phyloP scores from a whole-genome alignment of 2,113 vertebrate genomes.

The Cyrtonyx montezumae region DNA sequence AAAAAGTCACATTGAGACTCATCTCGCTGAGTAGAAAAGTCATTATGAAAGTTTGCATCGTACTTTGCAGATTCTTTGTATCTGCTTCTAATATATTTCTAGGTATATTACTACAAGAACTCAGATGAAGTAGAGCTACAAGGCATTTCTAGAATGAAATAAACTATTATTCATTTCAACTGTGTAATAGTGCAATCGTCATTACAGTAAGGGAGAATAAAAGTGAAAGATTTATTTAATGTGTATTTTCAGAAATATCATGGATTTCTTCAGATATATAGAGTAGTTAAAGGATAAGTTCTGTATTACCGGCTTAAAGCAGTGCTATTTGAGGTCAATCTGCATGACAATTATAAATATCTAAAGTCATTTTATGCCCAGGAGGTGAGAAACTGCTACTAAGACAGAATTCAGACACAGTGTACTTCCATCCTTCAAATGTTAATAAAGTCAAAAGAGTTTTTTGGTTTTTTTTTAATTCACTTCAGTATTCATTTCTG shows the following conservation, averaged over 20 bases:
- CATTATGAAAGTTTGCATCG: not conserved
- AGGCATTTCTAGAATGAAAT: not conserved
- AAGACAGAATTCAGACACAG: not conserved
- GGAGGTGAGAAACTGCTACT: not conserved
- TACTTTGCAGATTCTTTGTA: not conserved
- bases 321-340: constrained; percentile 5
- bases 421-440: not conserved
- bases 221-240: constrained; percentile 20
- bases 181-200: not conserved
- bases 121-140: not conserved
- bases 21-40: not conserved
- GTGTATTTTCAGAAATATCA: constrained; percentile 5
- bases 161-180: not conserved
- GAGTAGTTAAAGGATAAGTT: not conserved
- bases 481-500: not conserved
- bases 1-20: not conserved
- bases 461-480: not conserved
- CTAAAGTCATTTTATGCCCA: not conserved
- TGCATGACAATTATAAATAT: not conserved
- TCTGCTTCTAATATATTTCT: not conserved
- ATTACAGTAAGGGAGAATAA: not conserved
- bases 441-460: not conserved
- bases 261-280: not conserved
- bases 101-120: not conserved
- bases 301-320: not conserved